These are phyloP conservation scores for Chlorodrepanis virens DNA, from an alignment of 2,113 vertebrate genomes.

Conservation along the genomic window DNA sequence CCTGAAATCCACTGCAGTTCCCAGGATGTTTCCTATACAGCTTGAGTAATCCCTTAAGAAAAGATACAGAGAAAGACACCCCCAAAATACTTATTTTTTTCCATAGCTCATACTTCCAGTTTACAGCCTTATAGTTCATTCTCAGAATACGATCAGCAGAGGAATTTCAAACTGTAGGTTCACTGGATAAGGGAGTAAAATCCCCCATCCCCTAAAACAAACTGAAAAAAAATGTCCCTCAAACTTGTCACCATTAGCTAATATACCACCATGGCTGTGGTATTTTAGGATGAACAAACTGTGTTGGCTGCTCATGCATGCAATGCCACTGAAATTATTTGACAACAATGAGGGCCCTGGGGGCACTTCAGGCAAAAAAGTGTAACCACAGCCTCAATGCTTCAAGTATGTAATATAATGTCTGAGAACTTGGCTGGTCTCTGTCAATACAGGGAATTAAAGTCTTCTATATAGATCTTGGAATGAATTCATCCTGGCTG, in stretches of 20 bases:
- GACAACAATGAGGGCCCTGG: neutral
- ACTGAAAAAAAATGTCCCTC: rapidly evolving
- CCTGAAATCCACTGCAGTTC: rapidly evolving
- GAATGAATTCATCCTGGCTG: neutral
- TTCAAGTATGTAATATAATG: neutral
- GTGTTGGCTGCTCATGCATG: rapidly evolving
- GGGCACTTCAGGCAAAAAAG: neutral
- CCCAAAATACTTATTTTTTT: neutral
- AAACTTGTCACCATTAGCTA: neutral
- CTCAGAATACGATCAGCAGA: rapidly evolving
- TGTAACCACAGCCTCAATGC: neutral
- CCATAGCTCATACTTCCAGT: neutral
- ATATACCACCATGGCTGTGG: neutral
- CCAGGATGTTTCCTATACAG: neutral
- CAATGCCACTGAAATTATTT: neutral
- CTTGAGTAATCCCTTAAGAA: neutral
- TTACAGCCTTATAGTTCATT: neutral
- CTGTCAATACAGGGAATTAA: neutral
- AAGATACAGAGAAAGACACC: neutral
- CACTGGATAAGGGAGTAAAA: neutral
- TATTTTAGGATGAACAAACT: neutral
- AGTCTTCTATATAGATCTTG: neutral
- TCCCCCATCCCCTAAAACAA: rapidly evolving
- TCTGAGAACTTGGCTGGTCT: neutral
- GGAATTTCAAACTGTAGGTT: neutral